These are phyloP conservation scores for Paramisgurnus dabryanus DNA, from an alignment of 2,113 vertebrate species.

Conservation along the genomic window DNA sequence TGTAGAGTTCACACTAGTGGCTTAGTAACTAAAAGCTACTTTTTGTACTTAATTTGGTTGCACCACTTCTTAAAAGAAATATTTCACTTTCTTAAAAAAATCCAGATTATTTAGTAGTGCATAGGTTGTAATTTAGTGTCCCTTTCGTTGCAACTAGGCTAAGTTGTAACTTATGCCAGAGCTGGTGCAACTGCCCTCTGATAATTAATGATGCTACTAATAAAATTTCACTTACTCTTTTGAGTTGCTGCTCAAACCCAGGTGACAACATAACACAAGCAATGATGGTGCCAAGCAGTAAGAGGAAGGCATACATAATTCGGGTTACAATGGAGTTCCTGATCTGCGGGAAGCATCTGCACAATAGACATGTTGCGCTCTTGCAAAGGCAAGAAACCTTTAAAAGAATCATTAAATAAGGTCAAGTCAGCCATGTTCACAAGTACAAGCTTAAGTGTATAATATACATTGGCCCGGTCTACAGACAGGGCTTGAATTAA, in stretches of 20 bases:
- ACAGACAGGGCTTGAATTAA: background rate
- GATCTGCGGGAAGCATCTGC: slow-evolving; percentile 82
- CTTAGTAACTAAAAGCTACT: too few relatives aligned
- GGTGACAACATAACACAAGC: slow-evolving; percentile 86
- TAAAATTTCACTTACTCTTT: slow-evolving; percentile 73
- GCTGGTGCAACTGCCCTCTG: too few relatives aligned
- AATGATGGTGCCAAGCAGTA: slow-evolving; percentile 82
- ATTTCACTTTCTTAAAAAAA: too few relatives aligned
- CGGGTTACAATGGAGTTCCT: slow-evolving; percentile 89
- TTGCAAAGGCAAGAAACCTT: slow-evolving; percentile 89
- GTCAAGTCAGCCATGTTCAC: too few relatives aligned
- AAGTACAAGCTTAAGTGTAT: too few relatives aligned
- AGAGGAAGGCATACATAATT: slow-evolving; percentile 84
- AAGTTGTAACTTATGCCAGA: too few relatives aligned
- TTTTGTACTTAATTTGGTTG: too few relatives aligned
- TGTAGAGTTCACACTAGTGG: too few relatives aligned
- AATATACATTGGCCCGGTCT: background rate
- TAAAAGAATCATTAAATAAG: slow-evolving; percentile 2
- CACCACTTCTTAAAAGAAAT: too few relatives aligned
- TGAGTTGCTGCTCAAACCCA: slow-evolving; percentile 82
- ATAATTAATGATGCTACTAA: background rate
- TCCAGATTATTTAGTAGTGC: too few relatives aligned
- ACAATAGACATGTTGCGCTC: slow-evolving; percentile 83
- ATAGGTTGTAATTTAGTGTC: too few relatives aligned
- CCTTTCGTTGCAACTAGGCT: too few relatives aligned